Evolutionary conservation across 30 jellyfish, hydroid and myxozoan genomes (phyloP), one percentile per base, ranked within the genome.

Genomic region (Aurelia aurita complex sp. Pacific): DNA sequence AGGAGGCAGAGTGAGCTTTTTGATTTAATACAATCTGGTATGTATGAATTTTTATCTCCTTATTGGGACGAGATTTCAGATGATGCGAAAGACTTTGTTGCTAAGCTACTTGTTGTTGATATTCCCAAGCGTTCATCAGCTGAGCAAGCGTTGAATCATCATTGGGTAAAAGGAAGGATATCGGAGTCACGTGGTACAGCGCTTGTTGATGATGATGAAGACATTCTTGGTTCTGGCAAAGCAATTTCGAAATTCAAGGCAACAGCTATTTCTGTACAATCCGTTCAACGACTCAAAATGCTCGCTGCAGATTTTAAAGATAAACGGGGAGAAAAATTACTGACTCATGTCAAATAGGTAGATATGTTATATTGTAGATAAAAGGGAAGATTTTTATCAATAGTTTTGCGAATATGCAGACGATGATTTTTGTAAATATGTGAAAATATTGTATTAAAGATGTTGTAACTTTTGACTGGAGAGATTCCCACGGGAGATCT

Each of bases 1-100:
- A 92, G 97, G 43, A 79, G 88, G 79, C 99, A 94, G 69, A 94
- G 95, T 64, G 99, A 94, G 75, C 86, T 94, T 65, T 94, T 94
- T 77, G 97, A 88, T 67, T 76, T 89, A 55, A 94, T 94, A 75
- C 98, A 94, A 69, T 60, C 90, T 1, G 97, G 99, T 57, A 77
- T 80, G 66, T 94, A 29, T 71, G 99, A 94, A 63, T 94, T 83
- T 77, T 52, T 90, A 59, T 86, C 89, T 53, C 99, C 99, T 14
- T 94, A 94, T 64, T 94, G 99, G 99, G 97, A 88, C 74, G 95
- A 89, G 40, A 95, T 89, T 65, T 82, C 97, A 17, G 91, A 94
- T 12, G 95, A 70, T 5, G 97, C 99, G 59, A 89, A 80, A 75
- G 97, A 89, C 76, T 80, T 89, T 43, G 95, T 94, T 34, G 64